Evolutionary conservation across 2,888 invertebrate species (phyloP).

Genomic region (Idaea straminata): DNA sequence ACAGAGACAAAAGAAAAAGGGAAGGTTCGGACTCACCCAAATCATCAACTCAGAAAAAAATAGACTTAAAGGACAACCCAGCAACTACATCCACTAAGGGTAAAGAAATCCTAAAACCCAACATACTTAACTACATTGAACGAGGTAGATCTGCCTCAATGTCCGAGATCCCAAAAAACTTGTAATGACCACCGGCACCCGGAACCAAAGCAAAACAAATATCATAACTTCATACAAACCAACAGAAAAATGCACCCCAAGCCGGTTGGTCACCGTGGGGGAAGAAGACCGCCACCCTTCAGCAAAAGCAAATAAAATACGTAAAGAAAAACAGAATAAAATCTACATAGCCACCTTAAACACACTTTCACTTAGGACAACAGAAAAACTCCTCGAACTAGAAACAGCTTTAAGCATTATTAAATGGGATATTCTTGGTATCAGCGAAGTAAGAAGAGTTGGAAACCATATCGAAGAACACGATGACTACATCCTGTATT

Average conservation of each 20-base stretch:
- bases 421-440: slow-evolving; percentile 28
- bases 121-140: slow-evolving; percentile 3
- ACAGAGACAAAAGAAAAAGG: slow-evolving; percentile 7
- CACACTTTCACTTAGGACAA: not conserved
- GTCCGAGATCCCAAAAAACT: slow-evolving; percentile 8
- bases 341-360: slow-evolving; percentile 3
- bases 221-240: not conserved
- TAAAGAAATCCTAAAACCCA: slow-evolving; percentile 7
- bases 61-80: not conserved
- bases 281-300: slow-evolving; percentile 7
- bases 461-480: slow-evolving; percentile 26
- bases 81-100: not conserved
- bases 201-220: slow-evolving; percentile 7
- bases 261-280: slow-evolving; percentile 12
- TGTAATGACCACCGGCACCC: not conserved
- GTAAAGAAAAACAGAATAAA: not conserved
- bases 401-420: slow-evolving; percentile 15
- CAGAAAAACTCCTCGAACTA: slow-evolving; percentile 8
- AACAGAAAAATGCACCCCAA: slow-evolving; percentile 5
- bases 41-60: slow-evolving; percentile 3
- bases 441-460: slow-evolving; percentile 25
- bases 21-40: slow-evolving; percentile 3
- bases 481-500: slow-evolving; percentile 24
- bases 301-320: slow-evolving; percentile 6
- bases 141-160: slow-evolving; percentile 8